Base-by-base conservation (phyloP, 2,113 vertebrate species). In the Lepisosteus oculatus region DNA sequence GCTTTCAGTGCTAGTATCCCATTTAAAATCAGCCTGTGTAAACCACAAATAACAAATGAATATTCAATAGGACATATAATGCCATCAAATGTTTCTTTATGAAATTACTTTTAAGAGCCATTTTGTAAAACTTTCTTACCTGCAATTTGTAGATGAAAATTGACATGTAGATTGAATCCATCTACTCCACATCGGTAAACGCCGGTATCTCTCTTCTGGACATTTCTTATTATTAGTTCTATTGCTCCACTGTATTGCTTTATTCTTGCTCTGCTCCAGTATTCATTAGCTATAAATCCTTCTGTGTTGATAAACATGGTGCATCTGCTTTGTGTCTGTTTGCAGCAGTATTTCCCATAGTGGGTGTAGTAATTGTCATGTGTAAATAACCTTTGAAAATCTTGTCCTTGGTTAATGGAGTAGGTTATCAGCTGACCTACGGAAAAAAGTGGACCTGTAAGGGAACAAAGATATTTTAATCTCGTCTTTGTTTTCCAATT, bases 141-240 rank as follows among this genome's bases (percentile, higher is more conserved):
- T 55, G 65, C 64, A 14, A 88, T 68, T 51, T 80, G 74, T 0
- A 91, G 8, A 62, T 64, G 47, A 74, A 78, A 84, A 69, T 85
- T 77, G 12, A 84, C 61, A 5, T 2, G 41, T 67, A 44, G 61
- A 5, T 2, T 29, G 67, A 74, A 42, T 42, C 59, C 15, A 8
- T 6, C 1, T 43, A 91, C 47, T 0, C 55, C 14, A 68, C 91
- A 91, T 69, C 84, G 84, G 75, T 91, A 91, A 47, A 17, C 76
- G 8, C 90, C 91, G 70, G 74, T 63, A 61, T 91, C 88, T 8
- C 0, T 14, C 51, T 65, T 6, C 14, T 8, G 77, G n/a, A 79
- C 77, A 3, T 86, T 77, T 42, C 65, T 79, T 63, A 91, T 88
- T 69, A 11, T 80, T 74, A 91, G 85, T 61, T 81, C 72, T 61